Conservation (phyloP, 2,113 vertebrate species). For the Apeltes quadracus region DNA sequence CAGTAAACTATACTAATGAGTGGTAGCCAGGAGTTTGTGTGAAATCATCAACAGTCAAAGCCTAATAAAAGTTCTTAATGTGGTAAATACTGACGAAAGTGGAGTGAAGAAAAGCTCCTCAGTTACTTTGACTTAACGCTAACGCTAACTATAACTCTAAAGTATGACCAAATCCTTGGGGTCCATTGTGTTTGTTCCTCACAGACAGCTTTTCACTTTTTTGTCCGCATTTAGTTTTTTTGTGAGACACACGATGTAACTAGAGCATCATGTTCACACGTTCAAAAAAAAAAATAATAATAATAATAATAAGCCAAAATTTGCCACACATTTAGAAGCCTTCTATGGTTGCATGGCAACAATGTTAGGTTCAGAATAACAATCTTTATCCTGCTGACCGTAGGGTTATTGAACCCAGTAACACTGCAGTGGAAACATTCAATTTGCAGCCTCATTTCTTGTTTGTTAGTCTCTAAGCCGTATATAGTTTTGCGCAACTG, state of each 20-base stretch:
- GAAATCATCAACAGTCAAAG: constrained; percentile 1
- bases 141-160: too few relatives aligned
- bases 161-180: constrained; percentile 39
- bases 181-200: constrained; percentile 33
- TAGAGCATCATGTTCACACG: constrained; percentile 37
- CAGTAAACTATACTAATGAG: constrained; percentile 31
- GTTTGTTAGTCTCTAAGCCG: constrained; percentile 33
- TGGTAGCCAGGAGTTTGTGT: constrained; percentile 19
- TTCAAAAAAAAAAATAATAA: constrained; percentile 16
- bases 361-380: constrained; percentile 39
- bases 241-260: constrained; percentile 32
- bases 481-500: constrained; percentile 41
- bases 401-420: constrained; percentile 22
- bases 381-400: constrained; percentile 49
- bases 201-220: constrained; percentile 25
- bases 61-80: constrained; percentile 14
- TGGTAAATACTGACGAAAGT: constrained; percentile 14
- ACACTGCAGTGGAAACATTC: constrained; percentile 37
- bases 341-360: constrained; percentile 64
- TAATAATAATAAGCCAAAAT: constrained; percentile 41
- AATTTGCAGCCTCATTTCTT: constrained; percentile 43
- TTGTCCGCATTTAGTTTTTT: constrained; percentile 21
- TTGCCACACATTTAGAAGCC: constrained; percentile 35
- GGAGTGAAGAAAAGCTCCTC: constrained; percentile 28
- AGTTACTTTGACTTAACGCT: constrained; percentile 4